phyloP scores from a whole-genome alignment of 2,797 vertebrate species.

The Austrolebias charrua region DNA sequence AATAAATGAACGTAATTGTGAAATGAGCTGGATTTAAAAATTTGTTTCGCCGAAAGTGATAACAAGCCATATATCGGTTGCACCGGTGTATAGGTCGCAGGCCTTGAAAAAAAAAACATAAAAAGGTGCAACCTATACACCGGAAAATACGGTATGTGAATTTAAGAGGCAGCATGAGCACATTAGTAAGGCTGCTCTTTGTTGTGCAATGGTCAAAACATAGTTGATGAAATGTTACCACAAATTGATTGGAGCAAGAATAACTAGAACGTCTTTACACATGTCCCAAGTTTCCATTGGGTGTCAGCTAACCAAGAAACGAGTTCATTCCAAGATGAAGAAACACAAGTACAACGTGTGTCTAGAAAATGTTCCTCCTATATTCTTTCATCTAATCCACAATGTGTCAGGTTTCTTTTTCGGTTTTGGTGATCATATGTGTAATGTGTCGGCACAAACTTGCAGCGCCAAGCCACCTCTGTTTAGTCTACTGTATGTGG shows the following conservation, averaged over 20 bases:
- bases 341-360: background rate
- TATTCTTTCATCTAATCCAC: background rate
- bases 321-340: background rate
- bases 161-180: constrained; percentile 2
- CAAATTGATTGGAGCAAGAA: constrained; percentile 2
- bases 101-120: too few species aligned
- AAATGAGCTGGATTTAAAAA: too few species aligned
- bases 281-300: constrained; percentile 3
- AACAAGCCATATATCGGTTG: too few species aligned
- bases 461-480: too few species aligned
- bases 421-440: too few species aligned
- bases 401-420: too few species aligned
- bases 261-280: background rate
- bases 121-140: too few species aligned
- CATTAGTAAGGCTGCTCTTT: background rate
- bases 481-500: background rate
- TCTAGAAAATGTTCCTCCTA: background rate
- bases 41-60: too few species aligned
- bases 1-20: too few species aligned
- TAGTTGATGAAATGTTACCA: background rate
- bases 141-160: too few species aligned
- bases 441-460: too few species aligned
- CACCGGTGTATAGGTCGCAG: too few species aligned
- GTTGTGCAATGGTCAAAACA: constrained; percentile 4
- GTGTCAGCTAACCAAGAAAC: constrained; percentile 8